These are phyloP conservation scores for Menura novaehollandiae DNA, from an alignment of 2,113 vertebrate species.

Conservation along the genomic window DNA sequence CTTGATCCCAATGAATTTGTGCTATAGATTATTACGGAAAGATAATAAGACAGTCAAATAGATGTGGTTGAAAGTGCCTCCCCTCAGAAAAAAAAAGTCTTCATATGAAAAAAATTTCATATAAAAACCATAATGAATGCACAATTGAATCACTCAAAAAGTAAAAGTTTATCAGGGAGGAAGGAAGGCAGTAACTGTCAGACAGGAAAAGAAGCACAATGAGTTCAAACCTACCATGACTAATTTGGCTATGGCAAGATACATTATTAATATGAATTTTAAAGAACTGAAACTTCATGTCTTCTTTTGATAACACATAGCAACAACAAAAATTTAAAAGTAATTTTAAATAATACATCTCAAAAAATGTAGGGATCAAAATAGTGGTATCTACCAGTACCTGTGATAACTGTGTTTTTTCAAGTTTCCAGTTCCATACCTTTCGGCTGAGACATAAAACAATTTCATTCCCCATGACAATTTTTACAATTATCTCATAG, in stretches of 20 bases:
- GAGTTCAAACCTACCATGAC: slow-evolving; percentile 7
- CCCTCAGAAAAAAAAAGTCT: rapidly evolving
- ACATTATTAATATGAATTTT: not conserved
- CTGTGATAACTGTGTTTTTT: not conserved
- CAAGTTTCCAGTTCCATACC: not conserved
- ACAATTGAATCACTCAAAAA: not conserved
- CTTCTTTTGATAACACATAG: not conserved
- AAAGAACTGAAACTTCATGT: not conserved
- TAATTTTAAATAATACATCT: not conserved
- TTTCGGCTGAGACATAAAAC: not conserved
- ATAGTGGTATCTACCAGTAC: not conserved
- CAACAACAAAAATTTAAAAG: not conserved
- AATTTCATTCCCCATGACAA: not conserved
- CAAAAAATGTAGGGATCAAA: not conserved
- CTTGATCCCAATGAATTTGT: not conserved
- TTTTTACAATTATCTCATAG: not conserved
- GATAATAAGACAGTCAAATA: not conserved
- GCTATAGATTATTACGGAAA: not conserved
- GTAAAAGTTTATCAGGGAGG: not conserved
- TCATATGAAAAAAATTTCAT: not conserved
- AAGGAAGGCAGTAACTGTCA: not conserved
- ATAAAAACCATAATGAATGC: not conserved
- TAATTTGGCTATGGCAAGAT: not conserved
- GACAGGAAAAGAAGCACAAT: not conserved
- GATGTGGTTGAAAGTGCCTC: not conserved